Conservation (phyloP, 1,140 invertebrate species). For the Venturia canescens region DNA sequence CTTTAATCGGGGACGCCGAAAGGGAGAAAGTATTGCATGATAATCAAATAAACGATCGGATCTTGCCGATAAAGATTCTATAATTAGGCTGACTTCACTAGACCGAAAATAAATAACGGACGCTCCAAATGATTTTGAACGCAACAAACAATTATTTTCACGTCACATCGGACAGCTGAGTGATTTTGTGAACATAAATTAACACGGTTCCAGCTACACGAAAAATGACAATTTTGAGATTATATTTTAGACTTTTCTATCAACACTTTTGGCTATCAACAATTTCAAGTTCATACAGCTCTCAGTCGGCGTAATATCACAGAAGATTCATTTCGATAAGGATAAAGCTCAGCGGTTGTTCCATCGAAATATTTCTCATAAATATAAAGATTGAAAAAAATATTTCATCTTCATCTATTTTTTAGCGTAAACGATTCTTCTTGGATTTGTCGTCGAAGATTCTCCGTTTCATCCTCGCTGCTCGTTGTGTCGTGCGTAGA, state of each 20-base stretch:
- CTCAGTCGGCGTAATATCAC: no score
- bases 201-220: background rate
- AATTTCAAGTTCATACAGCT: background rate
- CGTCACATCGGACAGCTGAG: background rate
- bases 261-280: no score
- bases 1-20: no score
- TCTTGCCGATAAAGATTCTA: background rate
- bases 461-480: slow-evolving; percentile 59
- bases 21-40: no score
- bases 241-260: background rate
- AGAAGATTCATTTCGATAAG: no score
- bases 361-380: background rate
- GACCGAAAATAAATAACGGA: background rate
- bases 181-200: background rate
- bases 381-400: background rate
- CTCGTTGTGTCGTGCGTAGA: slow-evolving; percentile 35
- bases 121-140: background rate
- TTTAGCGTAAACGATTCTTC: slow-evolving; percentile 52
- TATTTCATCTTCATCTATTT: slow-evolving; percentile 25
- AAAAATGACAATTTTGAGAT: background rate
- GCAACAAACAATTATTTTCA: background rate
- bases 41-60: background rate
- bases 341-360: background rate
- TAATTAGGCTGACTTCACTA: background rate
- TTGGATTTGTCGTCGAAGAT: slow-evolving; percentile 52